Base-by-base conservation (phyloP, 2,888 invertebrate species). In the Pachymerium ferrugineum region DNA sequence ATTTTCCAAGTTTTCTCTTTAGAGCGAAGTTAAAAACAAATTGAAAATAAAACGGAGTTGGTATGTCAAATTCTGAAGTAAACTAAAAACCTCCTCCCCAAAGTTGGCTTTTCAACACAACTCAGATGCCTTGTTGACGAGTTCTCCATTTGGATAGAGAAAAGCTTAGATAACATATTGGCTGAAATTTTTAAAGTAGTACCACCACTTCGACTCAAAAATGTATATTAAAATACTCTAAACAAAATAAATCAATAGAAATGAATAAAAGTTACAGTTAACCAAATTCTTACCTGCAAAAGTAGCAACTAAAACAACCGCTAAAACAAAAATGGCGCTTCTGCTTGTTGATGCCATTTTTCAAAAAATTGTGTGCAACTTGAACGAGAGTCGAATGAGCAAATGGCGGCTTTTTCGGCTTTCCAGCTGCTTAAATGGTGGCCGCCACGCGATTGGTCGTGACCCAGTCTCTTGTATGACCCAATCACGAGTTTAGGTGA, bases 401-500 rank as follows among this genome's bases (percentile, higher is more conserved):
- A 70, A 70, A 70, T 47, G 47, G 47, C 47, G 47, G 38, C 47
- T 47, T 47, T 47, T 47, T 47, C 47, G 47, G 31, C 70, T 14
- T 33, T n/a, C 5, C 70, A n/a, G 70, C 47, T 47, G 14, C 70
- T 70, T 70, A 70, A 70, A 70, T 70, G 29, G 70, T 33, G 22
- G 30, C 29, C 31, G 29, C 29, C 22, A 70, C 70, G 14, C 70
- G 35, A 70, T 70, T 70, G 70, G 70, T 70, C 70, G 70, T 70
- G 70, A 70, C 70, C 70, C 31, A 70, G 33, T 70, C 70, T 70
- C 30, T 16, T 19, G 31, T 1, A 14, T 70, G 70, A 70, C 70
- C 70, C 70, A 70, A 70, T 70, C 70, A 70, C 30, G 33, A 70
- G 70, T 47, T 47, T n/a, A 47, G 47, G 47, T 47, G 47, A 47